Conservation (phyloP, 2,113 vertebrate species). For the Orthonyx spaldingii region DNA sequence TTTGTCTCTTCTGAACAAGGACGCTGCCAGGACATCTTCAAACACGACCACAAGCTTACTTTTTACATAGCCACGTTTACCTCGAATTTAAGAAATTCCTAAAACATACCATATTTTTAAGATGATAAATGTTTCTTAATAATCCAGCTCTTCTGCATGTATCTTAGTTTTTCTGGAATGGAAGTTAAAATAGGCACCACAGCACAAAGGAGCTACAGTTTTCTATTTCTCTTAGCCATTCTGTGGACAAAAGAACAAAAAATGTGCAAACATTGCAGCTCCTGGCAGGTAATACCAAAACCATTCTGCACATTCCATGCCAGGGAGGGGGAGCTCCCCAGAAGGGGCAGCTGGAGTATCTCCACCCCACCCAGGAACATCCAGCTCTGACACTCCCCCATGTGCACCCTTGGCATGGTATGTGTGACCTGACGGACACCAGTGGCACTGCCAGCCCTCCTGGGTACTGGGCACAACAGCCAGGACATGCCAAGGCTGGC, state of each 20-base stretch:
- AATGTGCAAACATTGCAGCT: not conserved
- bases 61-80: not conserved
- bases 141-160: not conserved
- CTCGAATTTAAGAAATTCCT: not conserved
- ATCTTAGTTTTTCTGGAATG: not conserved
- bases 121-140: not conserved
- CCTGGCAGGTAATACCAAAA: too few relatives aligned
- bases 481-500: not conserved
- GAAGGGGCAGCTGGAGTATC: not conserved
- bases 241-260: not conserved
- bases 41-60: not conserved
- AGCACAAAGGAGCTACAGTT: not conserved
- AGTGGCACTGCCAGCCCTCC: not conserved
- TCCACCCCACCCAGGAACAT: not conserved
- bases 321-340: not conserved
- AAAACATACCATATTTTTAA: not conserved
- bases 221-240: not conserved
- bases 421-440: accelerated
- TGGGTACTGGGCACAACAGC: not conserved
- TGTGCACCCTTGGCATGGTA: accelerated
- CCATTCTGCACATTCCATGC: too few relatives aligned
- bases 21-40: not conserved
- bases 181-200: not conserved
- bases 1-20: not conserved
- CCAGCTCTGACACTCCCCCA: not conserved